Percentiles rank a stretch among this genome's conserved stretches.
These are phyloP conservation scores for Platygyra sinensis DNA, from an alignment of 64 coral and sea anemone species.

Conservation along the genomic window DNA sequence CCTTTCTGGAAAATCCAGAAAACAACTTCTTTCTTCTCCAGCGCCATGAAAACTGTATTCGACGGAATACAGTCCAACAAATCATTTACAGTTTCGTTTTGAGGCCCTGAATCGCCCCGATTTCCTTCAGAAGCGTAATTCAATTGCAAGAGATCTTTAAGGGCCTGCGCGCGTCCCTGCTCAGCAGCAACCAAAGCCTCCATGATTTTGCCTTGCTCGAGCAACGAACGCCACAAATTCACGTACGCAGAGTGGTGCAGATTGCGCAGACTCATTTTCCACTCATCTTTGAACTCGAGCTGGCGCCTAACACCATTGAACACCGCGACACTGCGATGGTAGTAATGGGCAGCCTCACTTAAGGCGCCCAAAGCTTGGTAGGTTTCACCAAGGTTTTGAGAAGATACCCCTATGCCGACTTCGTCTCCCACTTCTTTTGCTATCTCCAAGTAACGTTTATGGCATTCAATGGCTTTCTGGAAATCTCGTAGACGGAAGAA, in stretches of 20 bases:
- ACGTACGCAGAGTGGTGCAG: background rate
- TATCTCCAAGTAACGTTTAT: background rate
- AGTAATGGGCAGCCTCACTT: background rate
- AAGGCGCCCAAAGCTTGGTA: background rate
- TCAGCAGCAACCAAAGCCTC: conserved; percentile 4
- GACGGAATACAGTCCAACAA: background rate
- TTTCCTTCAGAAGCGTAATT: background rate
- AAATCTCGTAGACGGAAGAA: background rate
- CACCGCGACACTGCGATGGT: background rate
- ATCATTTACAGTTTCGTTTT: no score
- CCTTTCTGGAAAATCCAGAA: no score
- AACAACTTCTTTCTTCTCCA: background rate
- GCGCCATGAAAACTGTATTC: background rate
- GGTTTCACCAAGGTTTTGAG: background rate
- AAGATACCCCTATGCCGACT: no score
- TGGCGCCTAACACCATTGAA: background rate
- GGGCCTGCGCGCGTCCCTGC: background rate
- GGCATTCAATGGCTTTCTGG: background rate
- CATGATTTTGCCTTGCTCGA: background rate
- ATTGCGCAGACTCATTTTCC: background rate
- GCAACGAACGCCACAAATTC: background rate
- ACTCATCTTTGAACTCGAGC: background rate
- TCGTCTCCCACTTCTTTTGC: background rate
- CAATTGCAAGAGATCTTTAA: background rate
- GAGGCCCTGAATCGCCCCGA: no score